These are phyloP conservation scores for Aleiodes testaceus DNA, from an alignment of 2,888 invertebrate genomes.

Conservation along the genomic window DNA sequence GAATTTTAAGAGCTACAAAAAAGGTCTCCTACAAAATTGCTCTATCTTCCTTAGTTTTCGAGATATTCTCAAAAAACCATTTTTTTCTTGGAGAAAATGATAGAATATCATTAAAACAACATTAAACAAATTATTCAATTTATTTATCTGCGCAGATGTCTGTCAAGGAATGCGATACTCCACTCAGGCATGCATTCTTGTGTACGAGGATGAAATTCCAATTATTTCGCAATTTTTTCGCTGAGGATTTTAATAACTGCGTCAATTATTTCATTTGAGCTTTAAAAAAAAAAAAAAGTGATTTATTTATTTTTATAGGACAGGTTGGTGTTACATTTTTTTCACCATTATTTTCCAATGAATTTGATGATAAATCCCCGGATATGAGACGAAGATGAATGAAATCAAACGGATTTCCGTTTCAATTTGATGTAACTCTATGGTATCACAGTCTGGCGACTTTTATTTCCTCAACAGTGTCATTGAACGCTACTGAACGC, in stretches of 20 bases:
- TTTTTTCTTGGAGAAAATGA: neutral
- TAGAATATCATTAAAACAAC: neutral
- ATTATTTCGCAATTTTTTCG: slow-evolving; percentile 5
- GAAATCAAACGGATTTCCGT: slow-evolving; percentile 17
- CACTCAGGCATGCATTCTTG: slow-evolving; percentile 12
- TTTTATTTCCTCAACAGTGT: slow-evolving; percentile 50
- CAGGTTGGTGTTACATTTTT: neutral
- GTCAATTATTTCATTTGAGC: neutral
- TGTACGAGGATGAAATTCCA: slow-evolving; percentile 22
- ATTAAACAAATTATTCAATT: slow-evolving; percentile 7
- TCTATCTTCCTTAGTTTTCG: neutral
- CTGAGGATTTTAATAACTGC: slow-evolving; percentile 19
- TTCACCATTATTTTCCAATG: neutral
- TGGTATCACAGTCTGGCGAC: slow-evolving; percentile 46
- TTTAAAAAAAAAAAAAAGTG: neutral
- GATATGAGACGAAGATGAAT: slow-evolving; percentile 5
- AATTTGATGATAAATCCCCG: slow-evolving; percentile 10
- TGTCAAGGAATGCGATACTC: slow-evolving; percentile 15
- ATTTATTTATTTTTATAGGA: neutral
- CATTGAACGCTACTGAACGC: slow-evolving; percentile 50
- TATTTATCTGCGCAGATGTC: slow-evolving; percentile 14
- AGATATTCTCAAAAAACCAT: neutral
- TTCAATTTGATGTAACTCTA: slow-evolving; percentile 23
- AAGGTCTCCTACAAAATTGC: neutral
- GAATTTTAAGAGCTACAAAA: neutral